Base-by-base conservation (phyloP, 2,888 invertebrate species). In the Eristalinus aeneus region DNA sequence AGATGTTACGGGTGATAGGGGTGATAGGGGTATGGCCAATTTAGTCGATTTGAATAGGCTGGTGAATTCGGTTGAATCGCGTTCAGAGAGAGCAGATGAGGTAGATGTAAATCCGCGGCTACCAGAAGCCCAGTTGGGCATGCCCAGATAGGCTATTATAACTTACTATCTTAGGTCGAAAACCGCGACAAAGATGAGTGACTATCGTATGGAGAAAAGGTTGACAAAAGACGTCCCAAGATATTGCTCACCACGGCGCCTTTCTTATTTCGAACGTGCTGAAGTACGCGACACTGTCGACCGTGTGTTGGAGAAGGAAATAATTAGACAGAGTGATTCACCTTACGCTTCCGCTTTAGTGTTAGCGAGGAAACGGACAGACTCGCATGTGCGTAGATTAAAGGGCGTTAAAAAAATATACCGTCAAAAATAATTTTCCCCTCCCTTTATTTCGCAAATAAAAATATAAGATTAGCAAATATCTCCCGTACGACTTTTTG, bases 351-450 rank as follows among this genome's bases (percentile, higher is more conserved):
- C 79, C 2, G 68, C 87, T 1, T 65, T 77, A 61, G 87, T 83
- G 12, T 61, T 87, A n/a, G 63, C 63, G 0, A 87, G 68, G 27
- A 82, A 86, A 73, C 36, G 81, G 75, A 0, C 74, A 75, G n/a
- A 67, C 39, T n/a, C 76, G 39, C 65, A 80, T 74, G 54, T 75
- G 54, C 16, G 56, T 69, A 34, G 56, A 69, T 9, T 56, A 16
- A n/a, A 54, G 68, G 20, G 68, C 68, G 12, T 56, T 65, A 46
- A 77, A 34, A 53, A 77, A 73, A 73, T 36, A 75, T 11, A 82
- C 76, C 16, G 31, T 76, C 1, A 65, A 71, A 10, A 84, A 85
- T 39, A 84, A 88, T 46, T 84, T 76, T 23, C 78, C 88, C 9
- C 11, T 81, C 8, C 53, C 53, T 3, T 53, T 67, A n/a, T n/a